phyloP scores from a whole-genome alignment of 2,888 invertebrate genomes.

The Muscina levida region DNA sequence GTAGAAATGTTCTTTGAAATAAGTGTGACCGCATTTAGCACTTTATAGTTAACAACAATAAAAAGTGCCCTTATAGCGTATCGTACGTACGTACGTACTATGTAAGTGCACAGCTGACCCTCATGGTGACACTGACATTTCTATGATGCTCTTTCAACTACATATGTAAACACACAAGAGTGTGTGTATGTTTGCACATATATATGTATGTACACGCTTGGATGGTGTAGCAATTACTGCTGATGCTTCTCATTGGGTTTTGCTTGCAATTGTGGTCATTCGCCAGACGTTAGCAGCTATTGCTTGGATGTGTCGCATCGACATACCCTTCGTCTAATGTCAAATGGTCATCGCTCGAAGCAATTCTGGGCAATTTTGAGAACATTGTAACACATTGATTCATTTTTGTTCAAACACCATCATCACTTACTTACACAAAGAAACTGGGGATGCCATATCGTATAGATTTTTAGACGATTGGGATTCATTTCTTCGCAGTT shows the following conservation, averaged over 20 bases:
- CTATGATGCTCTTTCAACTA: constrained; percentile 37
- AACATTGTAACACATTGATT: constrained; percentile 62
- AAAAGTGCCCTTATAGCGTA: constrained; percentile 57
- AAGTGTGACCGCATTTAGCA: constrained; percentile 63
- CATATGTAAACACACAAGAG: constrained; percentile 33
- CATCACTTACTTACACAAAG: too few species aligned
- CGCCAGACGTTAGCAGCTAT: constrained; percentile 37
- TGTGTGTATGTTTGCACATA: constrained; percentile 7
- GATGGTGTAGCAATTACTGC: constrained; percentile 6
- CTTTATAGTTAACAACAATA: constrained; percentile 43
- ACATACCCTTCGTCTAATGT: constrained; percentile 54
- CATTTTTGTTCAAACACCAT: constrained; percentile 55
- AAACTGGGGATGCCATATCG: too few species aligned
- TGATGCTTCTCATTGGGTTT: constrained; percentile 8
- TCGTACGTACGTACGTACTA: too few species aligned
- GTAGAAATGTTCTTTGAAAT: constrained; percentile 39
- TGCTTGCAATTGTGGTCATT: constrained; percentile 6
- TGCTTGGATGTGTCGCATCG: constrained; percentile 22
- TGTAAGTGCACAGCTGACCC: constrained; percentile 54
- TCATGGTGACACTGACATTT: constrained; percentile 63
- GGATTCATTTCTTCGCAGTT: too few species aligned
- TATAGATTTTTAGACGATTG: too few species aligned
- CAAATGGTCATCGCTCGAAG: constrained; percentile 60
- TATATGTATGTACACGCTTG: background rate
- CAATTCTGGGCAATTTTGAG: constrained; percentile 47